Evolutionary conservation across 2,113 vertebrate genomes (phyloP).

Genomic region (Reinhardtius hippoglossoides): DNA sequence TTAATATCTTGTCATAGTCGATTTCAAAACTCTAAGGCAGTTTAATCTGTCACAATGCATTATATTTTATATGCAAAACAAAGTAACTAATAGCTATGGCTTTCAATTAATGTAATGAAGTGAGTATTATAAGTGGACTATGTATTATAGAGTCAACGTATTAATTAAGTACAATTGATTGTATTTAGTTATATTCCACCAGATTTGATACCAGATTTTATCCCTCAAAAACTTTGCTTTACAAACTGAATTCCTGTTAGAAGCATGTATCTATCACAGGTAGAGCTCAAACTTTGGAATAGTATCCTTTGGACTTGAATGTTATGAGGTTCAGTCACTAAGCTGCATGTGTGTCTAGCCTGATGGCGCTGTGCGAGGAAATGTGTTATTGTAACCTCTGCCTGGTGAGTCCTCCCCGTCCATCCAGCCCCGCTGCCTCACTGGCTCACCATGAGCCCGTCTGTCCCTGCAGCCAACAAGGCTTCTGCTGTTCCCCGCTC

Average conservation of each 20-base stretch:
- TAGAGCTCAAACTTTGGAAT: background rate
- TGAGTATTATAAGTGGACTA: background rate
- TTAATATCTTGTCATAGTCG: no score
- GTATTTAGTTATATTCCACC: no score
- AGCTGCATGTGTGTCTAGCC: constrained; percentile 42
- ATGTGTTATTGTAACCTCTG: constrained; percentile 75
- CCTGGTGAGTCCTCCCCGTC: constrained; percentile 60
- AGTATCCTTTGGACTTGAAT: background rate
- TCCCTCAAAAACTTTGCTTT: background rate
- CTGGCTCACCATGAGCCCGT: constrained; percentile 66
- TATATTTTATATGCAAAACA: no score
- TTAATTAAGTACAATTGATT: no score
- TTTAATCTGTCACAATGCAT: no score
- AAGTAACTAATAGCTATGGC: no score
- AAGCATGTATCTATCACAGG: no score
- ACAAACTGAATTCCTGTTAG: background rate
- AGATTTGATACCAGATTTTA: background rate
- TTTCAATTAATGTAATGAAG: background rate
- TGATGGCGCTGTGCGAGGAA: constrained; percentile 44
- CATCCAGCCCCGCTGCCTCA: constrained; percentile 58
- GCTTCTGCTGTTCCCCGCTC: constrained; percentile 75
- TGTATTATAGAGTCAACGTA: no score
- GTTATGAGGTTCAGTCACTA: constrained; percentile 19
- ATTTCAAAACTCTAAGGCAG: no score
- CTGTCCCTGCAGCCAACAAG: constrained; percentile 75